A percentile compares a stretch with the other conserved stretches of the same genome.
Evolutionary conservation across 2,797 vertebrate species (phyloP).

Genomic region (Dallia pectoralis): DNA sequence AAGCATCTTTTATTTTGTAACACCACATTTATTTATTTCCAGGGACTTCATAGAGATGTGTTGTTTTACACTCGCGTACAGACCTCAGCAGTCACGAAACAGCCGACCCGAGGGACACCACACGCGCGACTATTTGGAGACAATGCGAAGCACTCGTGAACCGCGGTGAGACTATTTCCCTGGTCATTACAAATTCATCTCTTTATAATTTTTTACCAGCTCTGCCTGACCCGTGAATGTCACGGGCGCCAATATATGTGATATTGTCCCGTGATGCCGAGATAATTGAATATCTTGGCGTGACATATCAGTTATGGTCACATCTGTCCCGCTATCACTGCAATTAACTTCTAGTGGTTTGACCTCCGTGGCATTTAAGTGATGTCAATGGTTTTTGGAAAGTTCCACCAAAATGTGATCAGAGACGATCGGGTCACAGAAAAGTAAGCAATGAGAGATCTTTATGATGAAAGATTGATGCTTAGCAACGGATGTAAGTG

Average conservation of each 20-base stretch:
- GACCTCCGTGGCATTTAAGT: background rate
- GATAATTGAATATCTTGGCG: background rate
- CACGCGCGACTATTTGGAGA: background rate
- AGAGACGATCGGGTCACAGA: background rate
- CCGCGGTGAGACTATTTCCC: background rate
- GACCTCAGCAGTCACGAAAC: background rate
- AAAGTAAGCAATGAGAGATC: background rate
- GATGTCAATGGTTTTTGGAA: background rate
- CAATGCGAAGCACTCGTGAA: background rate
- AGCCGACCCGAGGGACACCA: background rate
- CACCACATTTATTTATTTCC: too few species aligned
- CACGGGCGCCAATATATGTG: background rate
- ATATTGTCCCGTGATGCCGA: background rate
- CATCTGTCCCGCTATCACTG: background rate
- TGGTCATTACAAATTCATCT: conserved; percentile 4
- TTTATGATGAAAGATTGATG: too few species aligned
- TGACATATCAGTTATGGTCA: conserved; percentile 3
- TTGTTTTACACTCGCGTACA: background rate
- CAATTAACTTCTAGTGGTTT: background rate
- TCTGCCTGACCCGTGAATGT: conserved; percentile 1
- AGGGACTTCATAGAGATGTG: background rate
- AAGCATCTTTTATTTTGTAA: too few species aligned
- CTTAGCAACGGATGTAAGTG: too few species aligned
- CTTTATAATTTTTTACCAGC: background rate
- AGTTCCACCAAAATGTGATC: background rate